Conservation (phyloP, 1,140 invertebrate genomes). For the Aphelinus atriplicis region DNA sequence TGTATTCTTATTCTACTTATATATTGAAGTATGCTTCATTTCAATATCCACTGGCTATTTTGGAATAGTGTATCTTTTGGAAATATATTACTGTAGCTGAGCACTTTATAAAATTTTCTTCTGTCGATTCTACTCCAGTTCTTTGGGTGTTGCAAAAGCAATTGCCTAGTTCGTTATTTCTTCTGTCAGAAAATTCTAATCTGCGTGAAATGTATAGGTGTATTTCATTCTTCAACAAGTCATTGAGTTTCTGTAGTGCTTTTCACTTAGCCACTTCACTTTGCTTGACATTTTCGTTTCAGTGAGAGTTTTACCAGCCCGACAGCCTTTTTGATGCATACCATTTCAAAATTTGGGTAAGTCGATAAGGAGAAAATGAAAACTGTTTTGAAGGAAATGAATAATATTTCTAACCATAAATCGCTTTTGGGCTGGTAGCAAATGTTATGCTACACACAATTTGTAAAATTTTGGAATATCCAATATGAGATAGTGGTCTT, state of each 20-base stretch:
- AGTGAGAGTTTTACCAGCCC: constrained; percentile 75
- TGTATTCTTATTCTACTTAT: not conserved
- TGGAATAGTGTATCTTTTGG: not conserved
- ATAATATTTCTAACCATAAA: constrained; percentile 49
- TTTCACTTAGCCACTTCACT: constrained; percentile 58
- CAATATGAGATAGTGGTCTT: constrained; percentile 9
- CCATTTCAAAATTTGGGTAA: constrained; percentile 79
- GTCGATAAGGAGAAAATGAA: constrained; percentile 64
- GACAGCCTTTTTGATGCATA: constrained; percentile 76
- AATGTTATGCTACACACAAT: constrained; percentile 35
- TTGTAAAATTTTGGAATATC: constrained; percentile 7
- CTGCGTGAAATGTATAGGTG: constrained; percentile 1
- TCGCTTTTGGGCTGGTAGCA: constrained; percentile 60
- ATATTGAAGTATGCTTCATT: not conserved
- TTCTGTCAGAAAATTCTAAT: constrained; percentile 26
- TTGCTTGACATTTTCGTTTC: constrained; percentile 71
- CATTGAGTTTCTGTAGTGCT: constrained; percentile 50
- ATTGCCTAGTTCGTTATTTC: constrained; percentile 9
- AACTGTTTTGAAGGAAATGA: constrained; percentile 39
- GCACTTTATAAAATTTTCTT: not conserved
- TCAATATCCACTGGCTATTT: not conserved
- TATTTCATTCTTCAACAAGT: too few species aligned
- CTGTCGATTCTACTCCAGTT: not conserved
- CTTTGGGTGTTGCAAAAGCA: not conserved
- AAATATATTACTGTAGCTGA: not conserved